phyloP scores from a whole-genome alignment of 2,797 vertebrate species.

The Okamejei kenojei region DNA sequence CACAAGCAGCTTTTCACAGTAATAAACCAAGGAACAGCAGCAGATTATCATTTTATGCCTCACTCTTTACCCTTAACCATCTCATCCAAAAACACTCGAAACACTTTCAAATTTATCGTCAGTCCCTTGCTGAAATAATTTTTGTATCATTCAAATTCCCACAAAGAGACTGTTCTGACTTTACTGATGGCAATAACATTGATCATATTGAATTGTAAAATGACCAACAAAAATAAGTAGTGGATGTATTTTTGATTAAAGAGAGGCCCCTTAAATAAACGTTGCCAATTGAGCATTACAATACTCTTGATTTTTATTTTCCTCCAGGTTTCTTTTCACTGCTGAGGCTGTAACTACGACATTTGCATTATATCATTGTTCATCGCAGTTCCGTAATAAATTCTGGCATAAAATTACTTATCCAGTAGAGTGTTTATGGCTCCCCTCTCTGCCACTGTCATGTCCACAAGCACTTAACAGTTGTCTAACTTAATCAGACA shows the following conservation, averaged over 20 bases:
- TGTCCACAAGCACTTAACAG: not conserved
- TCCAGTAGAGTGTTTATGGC: not conserved
- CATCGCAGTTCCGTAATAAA: not conserved
- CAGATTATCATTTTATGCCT: not conserved
- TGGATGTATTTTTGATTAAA: not conserved
- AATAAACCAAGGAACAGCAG: not conserved
- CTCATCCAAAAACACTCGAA: not conserved
- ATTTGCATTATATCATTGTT: not conserved
- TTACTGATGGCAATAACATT: not conserved
- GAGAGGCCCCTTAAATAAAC: not conserved
- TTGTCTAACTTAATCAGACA: conserved; percentile 5
- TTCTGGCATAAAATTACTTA: not conserved
- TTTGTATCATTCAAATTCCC: not conserved
- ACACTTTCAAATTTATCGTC: not conserved
- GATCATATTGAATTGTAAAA: not conserved
- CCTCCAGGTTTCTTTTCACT: not conserved
- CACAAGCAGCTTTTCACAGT: not conserved
- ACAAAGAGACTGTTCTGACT: not conserved
- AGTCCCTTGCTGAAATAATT: not conserved
- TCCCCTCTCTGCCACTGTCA: not conserved
- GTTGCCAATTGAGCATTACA: not conserved
- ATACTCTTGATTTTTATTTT: not conserved
- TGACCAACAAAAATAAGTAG: not conserved
- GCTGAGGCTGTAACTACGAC: not conserved
- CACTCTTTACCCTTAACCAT: no score